Evolutionary conservation across 2,113 vertebrate species (phyloP), one percentile per base, ranked within the genome.

Genomic region (Melanotaenia duboulayi): DNA sequence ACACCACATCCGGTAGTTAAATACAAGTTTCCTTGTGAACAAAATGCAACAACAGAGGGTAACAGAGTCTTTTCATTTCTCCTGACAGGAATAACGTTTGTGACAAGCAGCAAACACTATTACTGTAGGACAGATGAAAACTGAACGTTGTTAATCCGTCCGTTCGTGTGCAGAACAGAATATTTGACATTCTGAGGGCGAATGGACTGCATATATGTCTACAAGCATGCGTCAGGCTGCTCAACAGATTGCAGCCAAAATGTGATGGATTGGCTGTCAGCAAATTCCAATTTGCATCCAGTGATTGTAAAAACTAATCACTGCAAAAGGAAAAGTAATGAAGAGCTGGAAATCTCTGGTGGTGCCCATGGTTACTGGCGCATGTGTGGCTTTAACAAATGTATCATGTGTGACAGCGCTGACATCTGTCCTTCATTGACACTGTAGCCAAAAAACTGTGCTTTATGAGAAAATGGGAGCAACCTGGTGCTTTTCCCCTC

Each of bases 281-380:
- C 16, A 59, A 67, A 82, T 73, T 90, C 69, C 71, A 80, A 90
- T 91, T 91, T 91, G 58, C 87, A 77, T 87, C 55, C 4, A 12
- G 49, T 83, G 87, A 91, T 87, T 89, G 86, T 74, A 72, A 81
- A 83, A 90, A 76, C 74, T 86, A 90, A 90, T 91, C 82, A 88
- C 55, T 25, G 40, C 0, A 10, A 62, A 72, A 72, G 76, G 74
- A 77, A 70, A 74, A 40, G 72, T 7, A 7, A 49, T 22, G 71
- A 51, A 37, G 49, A 66, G 58, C 40, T 39, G 65, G 44, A 76
- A 76, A 76, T 80, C 81, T 80, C 72, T 37, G 14, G 71, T 49
- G 73, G 39, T 52, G 44, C 13, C 19, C 10, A 35, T 67, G 64
- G 59, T 55, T 71, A 71, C 64, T 64, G 76, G 32, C 54, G 64